Evolutionary conservation across 2,888 invertebrate genomes (phyloP), one percentile per base, ranked within the genome.

Genomic region (Dynastes tityus): DNA sequence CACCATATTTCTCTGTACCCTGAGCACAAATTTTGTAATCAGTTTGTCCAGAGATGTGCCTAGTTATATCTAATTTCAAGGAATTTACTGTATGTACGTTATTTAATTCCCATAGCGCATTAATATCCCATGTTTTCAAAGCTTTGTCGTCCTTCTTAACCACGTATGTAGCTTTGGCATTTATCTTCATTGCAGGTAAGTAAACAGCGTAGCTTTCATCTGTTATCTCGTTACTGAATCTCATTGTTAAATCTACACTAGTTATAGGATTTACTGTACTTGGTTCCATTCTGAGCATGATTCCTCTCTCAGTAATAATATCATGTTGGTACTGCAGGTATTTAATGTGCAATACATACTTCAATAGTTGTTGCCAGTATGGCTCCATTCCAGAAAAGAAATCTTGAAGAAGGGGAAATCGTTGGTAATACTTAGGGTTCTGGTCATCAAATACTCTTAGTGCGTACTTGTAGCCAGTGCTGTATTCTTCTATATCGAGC

Each of bases 1-100:
- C 82, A 1, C 82, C 83, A 40, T 80, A 89, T 40, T 81, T 85
- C 78, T 87, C 86, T 27, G 82, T 83, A 2, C 83, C 87, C n/a
- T 88, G 87, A n/a, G 89, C 45, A 80, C 89, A 89, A 22, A 89
- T 83, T 84, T 87, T 87, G 27, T 85, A 83, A 71, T 88, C 86
- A 65, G 85, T 84, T 79, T 88, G 84, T 40, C 85, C 87, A 1
- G 87, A 87, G 22, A 85, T 83, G 3, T 79, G 81, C 64, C 87
- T 84, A 2, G 84, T 87, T 5, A 89, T 51, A 16, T 84, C 83
- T 49, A 87, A 58, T 80, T 87, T 86, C 3, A 86, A 9, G 58
- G 79, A 84, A 51, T 86, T 87, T 22, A 78, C 58, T 5, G 83
- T 79, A 76, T 88, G 88, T 8, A 86, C 88, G 29, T 83, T 79